Base-by-base conservation (phyloP, 2,888 invertebrate genomes). In the Orgyia antiqua region DNA sequence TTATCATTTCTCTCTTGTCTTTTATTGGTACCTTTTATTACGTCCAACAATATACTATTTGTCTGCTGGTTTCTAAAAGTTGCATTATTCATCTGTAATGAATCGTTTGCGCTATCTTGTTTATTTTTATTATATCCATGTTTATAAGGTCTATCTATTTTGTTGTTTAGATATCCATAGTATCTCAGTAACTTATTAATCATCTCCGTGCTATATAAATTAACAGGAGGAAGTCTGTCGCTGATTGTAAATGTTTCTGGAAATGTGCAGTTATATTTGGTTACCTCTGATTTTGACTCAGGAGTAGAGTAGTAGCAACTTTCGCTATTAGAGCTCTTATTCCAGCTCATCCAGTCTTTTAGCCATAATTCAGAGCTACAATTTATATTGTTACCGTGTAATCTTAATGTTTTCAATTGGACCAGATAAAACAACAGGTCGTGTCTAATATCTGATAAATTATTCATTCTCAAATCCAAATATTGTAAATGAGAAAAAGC, bases 381-480 rank as follows among this genome's bases (percentile, higher is more conserved):
- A 57, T 92, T 90, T 73, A 94, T 89, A 12, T 88, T 86, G 66
- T 95, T 95, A 3, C 91, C 92, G 33, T 89, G 88, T 33, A 95
- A 68, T 49, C 91, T 87, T 27, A 94, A 69, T 10, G 88, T 84
- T 48, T 89, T 89, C 28, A 95, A 68, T 58, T 92, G 90, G 0
- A 92, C 91, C 43, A 94, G 87, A 60, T 91, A 89, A 58, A 90
- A 89, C 27, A 91, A 74, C 34, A 94, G 76, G 64, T 93, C 92
- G 33, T 89, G 88, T 42, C 92, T 88, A 33, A 86, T 67, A 43
- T 68, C 69, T 9, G 77, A 60, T 30, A 95, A 83, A 42, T 87
- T 87, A 31, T 89, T 88, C 54, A 94, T 79, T 47, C 92, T 89
- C 36, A 95, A 70, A 72, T 94, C 90, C 36, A 96, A 74, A 48